phyloP scores from a whole-genome alignment of 2,113 vertebrate genomes.

The Tyto alba region DNA sequence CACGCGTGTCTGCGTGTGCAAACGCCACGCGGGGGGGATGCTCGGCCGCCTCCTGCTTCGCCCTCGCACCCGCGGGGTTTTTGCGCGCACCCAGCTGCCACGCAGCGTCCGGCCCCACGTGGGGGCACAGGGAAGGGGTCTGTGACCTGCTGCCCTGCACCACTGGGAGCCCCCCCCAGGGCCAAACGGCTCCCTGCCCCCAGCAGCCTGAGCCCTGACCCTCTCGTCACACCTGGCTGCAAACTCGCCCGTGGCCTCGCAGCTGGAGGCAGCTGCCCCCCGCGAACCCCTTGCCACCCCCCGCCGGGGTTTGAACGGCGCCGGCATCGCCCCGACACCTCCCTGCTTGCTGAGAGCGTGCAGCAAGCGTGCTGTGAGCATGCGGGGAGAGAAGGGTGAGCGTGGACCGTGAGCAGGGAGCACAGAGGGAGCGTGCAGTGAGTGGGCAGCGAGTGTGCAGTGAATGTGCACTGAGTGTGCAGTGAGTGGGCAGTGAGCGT shows the following conservation, averaged over 20 bases:
- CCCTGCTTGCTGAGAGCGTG: neutral
- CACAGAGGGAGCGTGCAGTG: neutral
- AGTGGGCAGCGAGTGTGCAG: accelerated
- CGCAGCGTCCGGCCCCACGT: accelerated
- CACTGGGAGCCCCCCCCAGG: no score
- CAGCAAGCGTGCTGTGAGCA: neutral
- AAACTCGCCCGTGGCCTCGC: neutral
- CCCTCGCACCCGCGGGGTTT: neutral
- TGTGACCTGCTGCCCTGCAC: no score
- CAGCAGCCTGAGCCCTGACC: accelerated
- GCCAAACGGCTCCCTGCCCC: neutral
- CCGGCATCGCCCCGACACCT: neutral
- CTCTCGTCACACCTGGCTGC: neutral
- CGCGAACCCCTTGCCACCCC: neutral
- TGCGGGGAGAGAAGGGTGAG: neutral
- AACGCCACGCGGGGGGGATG: accelerated
- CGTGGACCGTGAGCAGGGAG: neutral
- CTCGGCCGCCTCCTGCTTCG: neutral
- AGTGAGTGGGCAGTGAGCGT: neutral
- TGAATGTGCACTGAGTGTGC: neutral
- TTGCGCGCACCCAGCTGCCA: neutral
- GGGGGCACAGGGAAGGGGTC: no score
- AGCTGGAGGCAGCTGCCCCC: neutral
- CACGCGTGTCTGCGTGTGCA: neutral
- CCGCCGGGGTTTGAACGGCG: accelerated